Evolutionary conservation across 2,113 vertebrate genomes (phyloP).

Genomic region (Barbus barbus): DNA sequence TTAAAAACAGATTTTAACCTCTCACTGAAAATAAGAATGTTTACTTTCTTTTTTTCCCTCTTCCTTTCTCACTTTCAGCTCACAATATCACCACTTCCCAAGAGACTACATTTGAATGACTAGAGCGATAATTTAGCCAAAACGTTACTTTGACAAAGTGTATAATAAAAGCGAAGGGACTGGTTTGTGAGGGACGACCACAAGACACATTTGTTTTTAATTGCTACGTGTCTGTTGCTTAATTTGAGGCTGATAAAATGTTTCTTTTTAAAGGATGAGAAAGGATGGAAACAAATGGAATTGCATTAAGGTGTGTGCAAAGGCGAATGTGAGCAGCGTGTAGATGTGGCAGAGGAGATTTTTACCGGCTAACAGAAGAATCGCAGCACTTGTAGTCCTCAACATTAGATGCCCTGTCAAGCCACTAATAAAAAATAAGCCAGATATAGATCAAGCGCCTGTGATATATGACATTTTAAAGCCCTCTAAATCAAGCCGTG

Average conservation of each 20-base stretch:
- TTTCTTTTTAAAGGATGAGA: conserved; percentile 33
- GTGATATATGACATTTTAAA: conserved; percentile 59
- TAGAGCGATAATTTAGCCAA: neutral
- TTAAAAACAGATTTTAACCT: conserved; percentile 1
- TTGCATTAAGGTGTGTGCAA: conserved; percentile 42
- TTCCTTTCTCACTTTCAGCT: neutral
- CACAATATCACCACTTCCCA: neutral
- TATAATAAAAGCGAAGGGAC: conserved; percentile 45
- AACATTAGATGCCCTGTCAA: conserved; percentile 48
- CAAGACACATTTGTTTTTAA: conserved; percentile 43
- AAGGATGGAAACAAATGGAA: conserved; percentile 30
- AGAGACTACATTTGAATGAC: conserved; percentile 38
- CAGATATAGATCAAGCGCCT: conserved; percentile 66
- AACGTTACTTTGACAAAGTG: conserved; percentile 39
- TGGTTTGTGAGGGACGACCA: conserved; percentile 28
- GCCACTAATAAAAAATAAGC: conserved; percentile 52
- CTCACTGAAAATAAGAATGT: neutral
- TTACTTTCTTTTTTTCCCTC: neutral
- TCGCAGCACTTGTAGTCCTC: conserved; percentile 44
- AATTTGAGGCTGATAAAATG: conserved; percentile 50
- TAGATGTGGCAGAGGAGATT: conserved; percentile 7
- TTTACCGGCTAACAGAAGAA: conserved; percentile 28
- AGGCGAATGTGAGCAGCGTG: conserved; percentile 39
- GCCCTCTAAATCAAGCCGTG: conserved; percentile 34
- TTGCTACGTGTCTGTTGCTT: conserved; percentile 37